Conservation (phyloP, 2,797 vertebrate genomes). For the Scarus forsteni region DNA sequence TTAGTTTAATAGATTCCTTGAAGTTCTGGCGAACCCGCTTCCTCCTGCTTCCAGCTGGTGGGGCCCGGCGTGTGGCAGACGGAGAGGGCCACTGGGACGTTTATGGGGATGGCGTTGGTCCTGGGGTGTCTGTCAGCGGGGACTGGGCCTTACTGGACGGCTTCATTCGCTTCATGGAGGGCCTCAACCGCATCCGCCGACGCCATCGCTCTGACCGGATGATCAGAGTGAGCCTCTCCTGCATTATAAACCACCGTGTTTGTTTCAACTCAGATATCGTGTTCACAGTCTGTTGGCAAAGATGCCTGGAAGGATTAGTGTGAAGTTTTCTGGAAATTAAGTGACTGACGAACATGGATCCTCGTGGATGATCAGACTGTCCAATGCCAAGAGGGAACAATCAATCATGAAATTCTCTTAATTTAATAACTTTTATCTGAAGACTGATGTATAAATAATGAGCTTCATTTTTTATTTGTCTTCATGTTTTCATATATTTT, state of each 20-base stretch:
- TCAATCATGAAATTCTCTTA: too few relatives aligned
- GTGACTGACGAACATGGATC: too few relatives aligned
- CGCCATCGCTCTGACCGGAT: slow-evolving; percentile 96
- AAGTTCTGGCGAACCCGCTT: slow-evolving; percentile 99
- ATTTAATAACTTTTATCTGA: too few relatives aligned
- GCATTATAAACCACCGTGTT: background rate
- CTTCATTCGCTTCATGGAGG: slow-evolving; percentile 97
- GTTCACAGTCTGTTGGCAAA: too few relatives aligned
- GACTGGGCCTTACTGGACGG: slow-evolving; percentile 94
- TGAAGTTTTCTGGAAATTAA: too few relatives aligned
- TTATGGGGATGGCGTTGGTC: slow-evolving; percentile 89
- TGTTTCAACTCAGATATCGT: too few relatives aligned
- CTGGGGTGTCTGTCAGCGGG: slow-evolving; percentile 77
- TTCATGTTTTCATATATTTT: too few relatives aligned
- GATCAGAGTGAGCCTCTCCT: slow-evolving; percentile 87
- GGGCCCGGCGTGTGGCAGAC: slow-evolving; percentile 93
- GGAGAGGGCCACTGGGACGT: slow-evolving; percentile 94
- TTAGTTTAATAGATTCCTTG: slow-evolving; percentile 94
- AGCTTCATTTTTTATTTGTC: too few relatives aligned
- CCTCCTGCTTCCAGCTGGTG: slow-evolving; percentile 93
- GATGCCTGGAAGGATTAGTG: too few relatives aligned
- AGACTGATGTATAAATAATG: too few relatives aligned
- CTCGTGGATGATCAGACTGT: too few relatives aligned
- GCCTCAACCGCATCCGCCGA: slow-evolving; percentile 95
- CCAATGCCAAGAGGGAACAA: too few relatives aligned